Conservation (phyloP, 2,888 invertebrate species). For the Cepaea hortensis region DNA sequence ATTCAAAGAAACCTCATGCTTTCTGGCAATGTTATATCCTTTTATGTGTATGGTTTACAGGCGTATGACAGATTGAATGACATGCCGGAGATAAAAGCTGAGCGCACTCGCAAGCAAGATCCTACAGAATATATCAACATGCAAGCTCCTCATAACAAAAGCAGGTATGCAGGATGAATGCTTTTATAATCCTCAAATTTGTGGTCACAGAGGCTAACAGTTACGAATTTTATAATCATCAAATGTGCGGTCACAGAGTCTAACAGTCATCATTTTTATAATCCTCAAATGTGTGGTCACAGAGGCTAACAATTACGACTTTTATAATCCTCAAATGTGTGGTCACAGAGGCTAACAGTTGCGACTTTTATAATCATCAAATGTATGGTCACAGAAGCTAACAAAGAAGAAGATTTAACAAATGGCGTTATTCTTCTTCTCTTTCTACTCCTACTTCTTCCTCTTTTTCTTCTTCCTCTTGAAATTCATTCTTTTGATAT, state of each 20-base stretch:
- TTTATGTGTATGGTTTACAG: constrained; percentile 52
- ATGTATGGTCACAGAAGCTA: too few relatives aligned
- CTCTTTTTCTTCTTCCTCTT: too few relatives aligned
- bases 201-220: background rate
- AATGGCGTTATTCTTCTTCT: too few relatives aligned
- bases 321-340: background rate
- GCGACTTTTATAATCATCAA: background rate
- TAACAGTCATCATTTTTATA: background rate
- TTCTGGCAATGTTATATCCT: background rate
- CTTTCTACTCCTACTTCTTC: too few relatives aligned
- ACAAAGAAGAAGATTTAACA: too few relatives aligned
- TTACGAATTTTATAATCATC: background rate
- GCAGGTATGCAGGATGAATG: constrained; percentile 60
- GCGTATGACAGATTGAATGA: constrained; percentile 73
- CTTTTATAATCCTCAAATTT: too few relatives aligned
- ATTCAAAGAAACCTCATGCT: background rate
- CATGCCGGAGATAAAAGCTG: constrained; percentile 64
- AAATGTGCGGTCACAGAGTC: too few relatives aligned
- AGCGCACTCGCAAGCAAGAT: constrained; percentile 68
- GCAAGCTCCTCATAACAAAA: constrained; percentile 72
- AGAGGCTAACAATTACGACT: background rate
- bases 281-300: too few relatives aligned
- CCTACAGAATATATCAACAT: constrained; percentile 74
- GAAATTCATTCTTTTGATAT: too few relatives aligned
- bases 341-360: background rate